Conservation (phyloP, 2,797 vertebrate species). For the Anguilla pacifica region DNA sequence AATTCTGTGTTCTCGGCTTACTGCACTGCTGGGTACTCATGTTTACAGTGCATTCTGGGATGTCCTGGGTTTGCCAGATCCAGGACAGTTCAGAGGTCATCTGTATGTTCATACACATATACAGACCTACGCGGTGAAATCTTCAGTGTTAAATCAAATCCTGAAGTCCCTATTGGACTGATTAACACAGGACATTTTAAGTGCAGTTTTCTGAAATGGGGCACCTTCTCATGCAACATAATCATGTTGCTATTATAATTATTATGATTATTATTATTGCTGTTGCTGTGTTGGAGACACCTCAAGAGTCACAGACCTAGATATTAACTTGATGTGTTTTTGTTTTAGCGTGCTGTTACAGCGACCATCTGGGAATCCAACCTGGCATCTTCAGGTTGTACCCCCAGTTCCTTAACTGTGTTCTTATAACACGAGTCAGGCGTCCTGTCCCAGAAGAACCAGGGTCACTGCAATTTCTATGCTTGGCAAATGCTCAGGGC, state of each 20-base stretch:
- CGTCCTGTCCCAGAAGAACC: slow-evolving; percentile 67
- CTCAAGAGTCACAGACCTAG: not conserved
- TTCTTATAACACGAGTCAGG: slow-evolving; percentile 42
- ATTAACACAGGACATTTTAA: too few relatives aligned
- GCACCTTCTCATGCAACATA: not conserved
- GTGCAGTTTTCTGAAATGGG: not conserved
- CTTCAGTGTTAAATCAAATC: too few relatives aligned
- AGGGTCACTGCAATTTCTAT: slow-evolving; percentile 37
- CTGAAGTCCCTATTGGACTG: not conserved
- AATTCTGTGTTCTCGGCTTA: not conserved
- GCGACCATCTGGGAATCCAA: not conserved
- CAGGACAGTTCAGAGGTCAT: not conserved
- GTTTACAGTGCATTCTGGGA: not conserved
- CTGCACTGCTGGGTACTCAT: not conserved
- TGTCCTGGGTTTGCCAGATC: not conserved
- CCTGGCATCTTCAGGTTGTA: not conserved
- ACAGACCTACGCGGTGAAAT: not conserved
- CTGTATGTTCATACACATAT: not conserved
- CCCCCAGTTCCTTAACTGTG: not conserved
- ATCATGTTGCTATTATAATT: not conserved
- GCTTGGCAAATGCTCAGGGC: not conserved
- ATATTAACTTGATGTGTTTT: not conserved
- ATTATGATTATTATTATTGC: not conserved
- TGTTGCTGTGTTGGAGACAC: too few relatives aligned
- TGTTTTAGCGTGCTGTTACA: not conserved